Conservation (phyloP, 2,888 invertebrate genomes). For the Halictus quadricinctus region DNA sequence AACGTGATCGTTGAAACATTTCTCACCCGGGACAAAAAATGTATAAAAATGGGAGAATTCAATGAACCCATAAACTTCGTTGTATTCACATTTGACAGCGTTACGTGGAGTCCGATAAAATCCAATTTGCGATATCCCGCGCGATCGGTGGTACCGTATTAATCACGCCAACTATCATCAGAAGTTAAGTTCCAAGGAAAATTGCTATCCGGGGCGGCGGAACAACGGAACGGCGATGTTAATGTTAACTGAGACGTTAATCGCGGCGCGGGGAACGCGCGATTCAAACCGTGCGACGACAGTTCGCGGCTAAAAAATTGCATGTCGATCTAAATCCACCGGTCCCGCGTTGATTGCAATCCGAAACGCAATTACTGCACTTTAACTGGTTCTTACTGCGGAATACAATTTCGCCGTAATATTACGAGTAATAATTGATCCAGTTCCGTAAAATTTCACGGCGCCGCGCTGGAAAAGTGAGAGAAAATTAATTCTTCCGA, state of each 20-base stretch:
- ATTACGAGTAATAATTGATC: constrained; percentile 57
- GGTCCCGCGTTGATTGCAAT: constrained; percentile 49
- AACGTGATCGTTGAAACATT: background rate
- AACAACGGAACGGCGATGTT: background rate
- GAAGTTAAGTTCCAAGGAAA: background rate
- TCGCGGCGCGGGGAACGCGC: background rate
- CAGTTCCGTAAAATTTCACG: constrained; percentile 49
- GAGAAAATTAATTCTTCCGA: constrained; percentile 67
- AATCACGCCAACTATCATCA: background rate
- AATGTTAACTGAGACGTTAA: constrained; percentile 6
- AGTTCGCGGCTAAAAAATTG: constrained; percentile 14
- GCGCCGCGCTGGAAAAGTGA: constrained; percentile 49
- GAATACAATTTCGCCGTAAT: constrained; percentile 46
- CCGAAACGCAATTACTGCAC: constrained; percentile 48
- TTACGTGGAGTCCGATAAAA: background rate
- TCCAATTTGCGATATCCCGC: background rate
- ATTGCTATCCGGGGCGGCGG: background rate
- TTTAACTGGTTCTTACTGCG: constrained; percentile 45
- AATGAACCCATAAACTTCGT: background rate
- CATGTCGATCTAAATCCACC: constrained; percentile 23
- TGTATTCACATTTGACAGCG: background rate
- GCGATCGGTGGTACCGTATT: background rate
- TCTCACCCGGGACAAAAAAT: background rate
- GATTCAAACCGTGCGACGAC: background rate
- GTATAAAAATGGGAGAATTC: background rate